Percentiles rank a stretch among this genome's conserved stretches.
Evolutionary conservation across 1,140 invertebrate genomes (phyloP).

Genomic region (Propsilocerus akamusi): DNA sequence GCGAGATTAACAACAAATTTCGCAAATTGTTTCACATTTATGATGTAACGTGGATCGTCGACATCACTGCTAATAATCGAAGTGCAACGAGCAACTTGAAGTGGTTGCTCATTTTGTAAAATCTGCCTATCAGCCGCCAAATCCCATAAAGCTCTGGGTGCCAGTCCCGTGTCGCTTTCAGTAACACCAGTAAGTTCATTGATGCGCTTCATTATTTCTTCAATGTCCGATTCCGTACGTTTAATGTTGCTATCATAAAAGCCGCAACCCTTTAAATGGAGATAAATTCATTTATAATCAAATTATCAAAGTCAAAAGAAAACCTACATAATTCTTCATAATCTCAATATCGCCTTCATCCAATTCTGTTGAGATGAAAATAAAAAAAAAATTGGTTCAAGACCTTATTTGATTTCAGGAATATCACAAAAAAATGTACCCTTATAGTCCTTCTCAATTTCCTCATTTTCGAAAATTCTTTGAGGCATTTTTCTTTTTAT

Average conservation of each 20-base stretch:
- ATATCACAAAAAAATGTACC: too few species aligned
- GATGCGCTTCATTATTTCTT: conserved; percentile 79
- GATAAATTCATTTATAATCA: too few species aligned
- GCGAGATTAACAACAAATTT: conserved; percentile 97
- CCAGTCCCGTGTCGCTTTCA: conserved; percentile 76
- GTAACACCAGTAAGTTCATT: conserved; percentile 90
- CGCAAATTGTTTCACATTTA: conserved; percentile 98
- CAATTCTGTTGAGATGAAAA: too few species aligned
- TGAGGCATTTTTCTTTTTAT: too few species aligned
- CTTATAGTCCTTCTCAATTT: too few species aligned
- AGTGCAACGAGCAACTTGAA: conserved; percentile 88
- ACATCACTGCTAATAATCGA: conserved; percentile 93
- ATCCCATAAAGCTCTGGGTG: conserved; percentile 95
- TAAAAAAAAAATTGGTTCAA: too few species aligned
- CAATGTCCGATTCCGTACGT: conserved; percentile 79
- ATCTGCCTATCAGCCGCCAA: conserved; percentile 94
- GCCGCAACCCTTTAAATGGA: conserved; percentile 57
- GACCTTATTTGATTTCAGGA: too few species aligned
- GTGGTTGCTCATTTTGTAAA: conserved; percentile 85
- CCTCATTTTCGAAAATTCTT: too few species aligned
- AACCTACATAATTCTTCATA: too few species aligned
- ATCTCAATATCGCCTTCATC: too few species aligned
- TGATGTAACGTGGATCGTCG: conserved; percentile 94
- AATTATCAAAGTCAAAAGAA: conserved; percentile 2
- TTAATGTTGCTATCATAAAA: conserved; percentile 90